phyloP scores from a whole-genome alignment of 2,113 vertebrate genomes.

The Fulmarus glacialis region DNA sequence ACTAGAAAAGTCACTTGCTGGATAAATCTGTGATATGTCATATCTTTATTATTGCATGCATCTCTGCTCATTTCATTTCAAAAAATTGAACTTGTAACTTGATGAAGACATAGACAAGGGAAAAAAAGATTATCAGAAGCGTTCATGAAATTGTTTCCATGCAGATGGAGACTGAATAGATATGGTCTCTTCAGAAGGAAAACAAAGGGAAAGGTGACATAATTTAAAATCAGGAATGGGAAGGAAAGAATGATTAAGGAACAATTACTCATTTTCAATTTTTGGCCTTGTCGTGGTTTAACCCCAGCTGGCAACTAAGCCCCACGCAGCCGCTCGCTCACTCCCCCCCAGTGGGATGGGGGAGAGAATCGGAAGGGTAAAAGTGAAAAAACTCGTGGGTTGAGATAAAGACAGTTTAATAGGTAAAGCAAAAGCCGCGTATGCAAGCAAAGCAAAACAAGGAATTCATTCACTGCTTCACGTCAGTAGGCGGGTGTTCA shows the following conservation, averaged over 20 bases:
- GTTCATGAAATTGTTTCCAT: not conserved
- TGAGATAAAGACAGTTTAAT: too few relatives aligned
- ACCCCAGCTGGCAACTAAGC: too few relatives aligned
- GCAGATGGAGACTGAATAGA: not conserved
- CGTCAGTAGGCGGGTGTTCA: too few relatives aligned
- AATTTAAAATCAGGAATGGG: not conserved
- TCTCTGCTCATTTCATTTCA: not conserved
- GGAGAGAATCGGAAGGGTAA: too few relatives aligned
- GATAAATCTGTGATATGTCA: not conserved
- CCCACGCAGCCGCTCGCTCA: too few relatives aligned
- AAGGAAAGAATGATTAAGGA: not conserved
- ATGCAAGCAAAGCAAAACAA: too few relatives aligned
- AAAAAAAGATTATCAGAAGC: not conserved
- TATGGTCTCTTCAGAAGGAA: not conserved
- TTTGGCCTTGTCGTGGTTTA: not conserved
- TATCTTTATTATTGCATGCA: not conserved
- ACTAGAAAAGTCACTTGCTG: not conserved
- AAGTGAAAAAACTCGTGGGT: too few relatives aligned
- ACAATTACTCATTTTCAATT: not conserved
- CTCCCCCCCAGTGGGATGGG: too few relatives aligned
- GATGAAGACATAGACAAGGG: not conserved
- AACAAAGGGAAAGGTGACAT: not conserved
- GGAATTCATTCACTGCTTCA: too few relatives aligned
- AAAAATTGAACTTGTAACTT: not conserved
- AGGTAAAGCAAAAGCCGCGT: too few relatives aligned